Evolutionary conservation across 2,888 invertebrate genomes (phyloP), one percentile per base, ranked within the genome.

Genomic region (Junonia oenone): DNA sequence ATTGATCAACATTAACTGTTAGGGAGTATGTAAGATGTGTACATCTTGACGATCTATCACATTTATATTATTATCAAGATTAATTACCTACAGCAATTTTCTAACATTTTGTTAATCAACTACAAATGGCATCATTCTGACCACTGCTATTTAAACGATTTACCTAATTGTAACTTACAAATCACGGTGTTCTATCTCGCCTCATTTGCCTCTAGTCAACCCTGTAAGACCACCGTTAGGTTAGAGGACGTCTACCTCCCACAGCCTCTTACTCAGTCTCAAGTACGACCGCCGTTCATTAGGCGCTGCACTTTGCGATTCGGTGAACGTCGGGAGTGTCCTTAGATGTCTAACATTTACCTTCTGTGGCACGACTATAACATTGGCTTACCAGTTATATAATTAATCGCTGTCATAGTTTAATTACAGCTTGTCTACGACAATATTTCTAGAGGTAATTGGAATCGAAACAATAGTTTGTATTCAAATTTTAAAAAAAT

Each of bases 201-300:
- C 26, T 43, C 43, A 43, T 43, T 43, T 43, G 26, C 43, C 43
- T 22, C 49, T 35, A 38, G 51, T 43, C 51, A 45, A 31, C 58
- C 51, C 58, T 56, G 59, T 59, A 55, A 43, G 49, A 55, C 33
- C 59, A 62, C 62, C 56, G 64, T 67, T 64, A 66, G 60, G 62
- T 59, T 58, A 67, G 71, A 75, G 75, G 75, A 78, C 76, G 68
- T 61, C 74, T 64, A 65, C 78, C 73, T 72, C 78, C 81, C 70
- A 80, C 81, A 62, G 65, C 61, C 71, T 74, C 72, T 68, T 67
- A 68, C 66, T 68, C 69, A 67, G 66, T 65, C 66, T 74, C 75
- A 72, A 71, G 70, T 75, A 73, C 73, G 64, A 72, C 73, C 52
- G 48, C 48, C 31, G 46, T 40, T 51, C 51, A 56, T 46, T 46